These are phyloP conservation scores for Corythornis madagascariensis DNA, from an alignment of 2,113 vertebrate genomes.

Conservation along the genomic window DNA sequence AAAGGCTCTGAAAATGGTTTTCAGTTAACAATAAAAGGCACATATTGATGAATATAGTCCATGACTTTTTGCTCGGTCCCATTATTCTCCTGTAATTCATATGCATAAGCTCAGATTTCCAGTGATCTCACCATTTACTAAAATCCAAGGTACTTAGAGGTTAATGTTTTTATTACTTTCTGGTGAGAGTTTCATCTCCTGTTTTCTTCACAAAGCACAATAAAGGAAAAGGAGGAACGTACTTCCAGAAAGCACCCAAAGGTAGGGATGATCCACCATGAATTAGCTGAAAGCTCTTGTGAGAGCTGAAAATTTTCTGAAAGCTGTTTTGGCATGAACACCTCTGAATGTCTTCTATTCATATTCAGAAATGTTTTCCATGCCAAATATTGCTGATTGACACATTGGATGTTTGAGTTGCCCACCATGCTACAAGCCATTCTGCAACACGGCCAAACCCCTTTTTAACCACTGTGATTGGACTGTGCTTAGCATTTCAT, in stretches of 20 bases:
- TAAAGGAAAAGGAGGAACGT: background rate
- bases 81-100: conserved; percentile 23
- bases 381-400: background rate
- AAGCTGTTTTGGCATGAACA: background rate
- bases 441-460: background rate
- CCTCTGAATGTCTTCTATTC: background rate
- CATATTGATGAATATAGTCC: conserved; percentile 23
- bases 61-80: background rate
- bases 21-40: conserved; percentile 21
- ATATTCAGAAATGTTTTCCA: background rate
- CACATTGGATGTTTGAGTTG: background rate
- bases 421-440: background rate
- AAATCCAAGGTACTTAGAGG: background rate
- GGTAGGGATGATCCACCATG: background rate
- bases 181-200: background rate
- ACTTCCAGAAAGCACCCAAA: background rate
- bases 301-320: background rate
- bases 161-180: conserved; percentile 7
- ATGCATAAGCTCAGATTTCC: background rate
- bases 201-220: background rate
- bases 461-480: background rate
- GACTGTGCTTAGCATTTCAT: background rate
- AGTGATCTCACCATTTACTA: conserved; percentile 31
- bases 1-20: conserved; percentile 38
- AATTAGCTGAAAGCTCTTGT: background rate